Base-by-base conservation (phyloP, 2,888 invertebrate genomes). In the Eristalis pertinax region DNA sequence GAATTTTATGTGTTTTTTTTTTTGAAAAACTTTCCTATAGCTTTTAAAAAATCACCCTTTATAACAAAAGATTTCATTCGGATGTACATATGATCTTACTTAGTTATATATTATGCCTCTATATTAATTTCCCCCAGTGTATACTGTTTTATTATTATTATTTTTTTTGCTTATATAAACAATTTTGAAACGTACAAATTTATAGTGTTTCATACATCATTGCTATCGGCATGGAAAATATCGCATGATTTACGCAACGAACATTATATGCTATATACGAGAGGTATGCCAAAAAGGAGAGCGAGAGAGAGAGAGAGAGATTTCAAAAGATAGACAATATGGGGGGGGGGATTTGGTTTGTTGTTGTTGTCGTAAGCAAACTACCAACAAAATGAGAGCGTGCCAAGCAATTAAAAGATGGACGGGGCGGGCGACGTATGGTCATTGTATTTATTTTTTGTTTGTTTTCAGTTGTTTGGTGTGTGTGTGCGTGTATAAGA, bases 341-440 rank as follows among this genome's bases (percentile, higher is more conserved):
- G n/a, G n/a, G n/a, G n/a, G n/a, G n/a, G n/a, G 38, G 38, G 41
- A 69, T 62, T 19, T 67, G 69, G 72, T 67, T 43, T 68, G 50
- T 82, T 69, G n/a, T 82, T 78, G 76, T 81, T 86, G 73, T n/a
- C n/a, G n/a, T 69, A 77, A 82, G 74, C 70, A 82, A 78, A 86
- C 78, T 86, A 86, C 82, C 74, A 82, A 82, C 78, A 60, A 79
- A 67, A 86, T 86, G 86, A 86, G 82, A 79, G 75, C 82, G 86
- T 86, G 86, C 82, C 86, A 86, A 86, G 86, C 86, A 82, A 72
- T 82, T 78, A 73, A 78, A 70, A 82, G 70, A 86, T 82, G 80
- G 77, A n/a, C n/a, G n/a, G n/a, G n/a, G n/a, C 74, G 82, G 68
- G 73, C 81, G 85, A 82, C 85, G 82, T 82, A 86, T 86, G 86